A percentile compares a stretch with the other conserved stretches of the same genome.
Evolutionary conservation across 2,888 invertebrate species (phyloP).

Genomic region (Macaria notata): DNA sequence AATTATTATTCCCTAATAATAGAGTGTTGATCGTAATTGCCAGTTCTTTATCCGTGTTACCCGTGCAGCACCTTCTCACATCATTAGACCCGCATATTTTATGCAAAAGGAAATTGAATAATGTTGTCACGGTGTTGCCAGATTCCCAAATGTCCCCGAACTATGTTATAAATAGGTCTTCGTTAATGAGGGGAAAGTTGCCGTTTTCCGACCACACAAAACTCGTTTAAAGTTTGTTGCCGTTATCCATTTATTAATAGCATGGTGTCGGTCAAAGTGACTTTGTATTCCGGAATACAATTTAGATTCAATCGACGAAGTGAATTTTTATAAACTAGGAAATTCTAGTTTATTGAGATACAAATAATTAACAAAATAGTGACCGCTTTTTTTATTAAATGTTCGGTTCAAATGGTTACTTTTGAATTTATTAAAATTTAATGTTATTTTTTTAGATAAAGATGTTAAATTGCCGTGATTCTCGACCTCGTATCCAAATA

Average conservation of each 20-base stretch:
- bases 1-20: too few species aligned
- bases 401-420: too few species aligned
- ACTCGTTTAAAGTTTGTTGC: slow-evolving; percentile 48
- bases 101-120: slow-evolving; percentile 20
- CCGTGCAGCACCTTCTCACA: slow-evolving; percentile 12
- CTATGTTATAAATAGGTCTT: slow-evolving; percentile 24
- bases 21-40: not conserved
- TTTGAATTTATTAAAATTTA: too few species aligned
- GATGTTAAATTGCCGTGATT: too few species aligned
- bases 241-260: slow-evolving; percentile 36
- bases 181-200: slow-evolving; percentile 29
- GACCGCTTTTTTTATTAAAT: too few species aligned
- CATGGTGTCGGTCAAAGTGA: slow-evolving; percentile 22
- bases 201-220: slow-evolving; percentile 30
- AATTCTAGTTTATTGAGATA: too few species aligned
- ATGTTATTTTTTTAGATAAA: too few species aligned
- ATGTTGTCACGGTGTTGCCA: slow-evolving; percentile 3
- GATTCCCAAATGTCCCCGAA: slow-evolving; percentile 16
- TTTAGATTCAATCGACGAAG: slow-evolving; percentile 1
- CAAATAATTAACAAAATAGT: too few species aligned
- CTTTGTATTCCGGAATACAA: slow-evolving; percentile 20
- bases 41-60: not conserved
- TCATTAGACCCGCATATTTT: slow-evolving; percentile 17
- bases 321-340: too few species aligned
- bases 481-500: too few species aligned